Base-by-base conservation (phyloP, 2,888 invertebrate species). In the Drosophila infuscata region DNA sequence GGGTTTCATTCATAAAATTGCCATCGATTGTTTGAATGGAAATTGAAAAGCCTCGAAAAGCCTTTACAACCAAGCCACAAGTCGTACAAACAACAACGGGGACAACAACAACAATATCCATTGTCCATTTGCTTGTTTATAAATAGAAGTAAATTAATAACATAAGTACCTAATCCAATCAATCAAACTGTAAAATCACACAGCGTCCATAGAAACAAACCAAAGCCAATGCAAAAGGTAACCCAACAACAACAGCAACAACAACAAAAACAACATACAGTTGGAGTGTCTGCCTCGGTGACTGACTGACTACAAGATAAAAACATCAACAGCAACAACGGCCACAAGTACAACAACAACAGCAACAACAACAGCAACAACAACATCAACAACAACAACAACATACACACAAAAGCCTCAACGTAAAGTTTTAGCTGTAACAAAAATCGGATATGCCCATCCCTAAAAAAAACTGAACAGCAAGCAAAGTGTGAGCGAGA, bases 151-250 rank as follows among this genome's bases (percentile, higher is more conserved):
- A 91, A 91, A 91, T 92, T 92, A 92, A 91, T 91, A 91, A 91
- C 89, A 90, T 90, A 92, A 92, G 90, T 91, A 90, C 91, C 86
- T 84, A 92, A 92, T 91, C 91, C 91, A 91, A 92, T 92, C 91
- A 92, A 92, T 92, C 91, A 92, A 91, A 89, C 86, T 83, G 82
- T 86, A 91, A 84, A 86, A 87, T 89, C 88, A 85, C 76, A 84
- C 71, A 84, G 83, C 88, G 70, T 60, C 68, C 86, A 81, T 73
- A 78, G 81, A 83, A 78, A 81, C 82, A 82, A 72, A 84, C 79
- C 77, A 83, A 84, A 81, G 77, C 85, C 80, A 73, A 75, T 68
- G 75, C 84, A 71, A 78, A 76, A 85, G 88, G 88, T 85, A 83
- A 79, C 58, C 57, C 79, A 70, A 62, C 65, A 76, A 66, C 74